Evolutionary conservation across 2,797 vertebrate genomes (phyloP), one percentile per base, ranked within the genome.

Genomic region (Mormyrops boulengeri): DNA sequence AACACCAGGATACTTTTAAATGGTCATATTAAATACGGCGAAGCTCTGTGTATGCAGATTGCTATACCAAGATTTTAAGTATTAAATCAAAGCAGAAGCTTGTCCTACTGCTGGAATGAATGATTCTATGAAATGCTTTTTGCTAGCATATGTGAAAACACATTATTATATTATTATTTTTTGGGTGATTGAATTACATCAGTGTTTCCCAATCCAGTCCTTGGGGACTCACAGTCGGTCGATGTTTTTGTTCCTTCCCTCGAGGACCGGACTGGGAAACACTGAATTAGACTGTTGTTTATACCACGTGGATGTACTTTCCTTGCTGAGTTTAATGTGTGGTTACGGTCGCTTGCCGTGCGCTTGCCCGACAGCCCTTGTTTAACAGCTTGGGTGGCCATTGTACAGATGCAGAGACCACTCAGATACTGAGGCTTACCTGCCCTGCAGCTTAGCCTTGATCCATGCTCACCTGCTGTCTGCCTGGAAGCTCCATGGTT

Each of bases 361-460:
- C 60, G 6, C 30, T 77, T 77, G 12, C 34, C 69, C 5, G 30
- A 2, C 34, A 38, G 66, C 66, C 26, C 66, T 73, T 38, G 85
- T 87, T 55, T 87, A 50, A 26, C 85, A 14, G 11, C 41, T 7
- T 47, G 19, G 62, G 5, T 4, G 1, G 62, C 89, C 86, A 89
- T 77, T 69, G 89, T 47, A 82, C 88, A 97, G 97, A 89, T 97
- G 97, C 93, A 94, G 94, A 92, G 96, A 97, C 88, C 95, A 95
- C 0, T 94, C 93, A 19, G 89, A 92, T 50, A 87, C 92, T 3
- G 95, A 97, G 38, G 95, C 96, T n/a, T 96, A 95, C 89, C 47
- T 97, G 34, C 96, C 97, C 4, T 97, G 97, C 93, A 96, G 95
- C 88, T 93, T 97, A 38, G 96, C 96, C 8, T 94, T 97, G n/a